Conservation (phyloP, 2,888 invertebrate genomes). For the Pseudococcus jackbeardsleyi region DNA sequence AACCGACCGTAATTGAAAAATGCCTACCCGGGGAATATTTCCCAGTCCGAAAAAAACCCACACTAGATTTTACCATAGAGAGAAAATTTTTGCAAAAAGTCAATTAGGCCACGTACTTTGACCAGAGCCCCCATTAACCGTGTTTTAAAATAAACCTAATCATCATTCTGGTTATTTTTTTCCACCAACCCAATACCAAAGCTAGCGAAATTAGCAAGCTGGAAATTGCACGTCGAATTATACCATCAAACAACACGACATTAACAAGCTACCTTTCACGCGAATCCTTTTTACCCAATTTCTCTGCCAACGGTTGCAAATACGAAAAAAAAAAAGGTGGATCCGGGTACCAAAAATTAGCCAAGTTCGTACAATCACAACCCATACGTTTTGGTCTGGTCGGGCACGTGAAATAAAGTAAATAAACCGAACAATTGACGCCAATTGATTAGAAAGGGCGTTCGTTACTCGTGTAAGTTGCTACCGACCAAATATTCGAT, state of each 20-base stretch:
- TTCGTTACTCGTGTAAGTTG: neutral
- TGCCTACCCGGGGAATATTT: neutral
- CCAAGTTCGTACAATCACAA: neutral
- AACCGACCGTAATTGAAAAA: neutral
- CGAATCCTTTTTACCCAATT: neutral
- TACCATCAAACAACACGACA: neutral
- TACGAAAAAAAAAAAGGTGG: neutral
- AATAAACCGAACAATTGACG: constrained; percentile 44
- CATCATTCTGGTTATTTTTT: neutral
- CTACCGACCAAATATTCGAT: neutral
- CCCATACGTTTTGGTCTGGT: neutral
- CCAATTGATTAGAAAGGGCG: constrained; percentile 34
- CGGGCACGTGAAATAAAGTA: constrained; percentile 14
- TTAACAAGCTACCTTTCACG: constrained; percentile 8
- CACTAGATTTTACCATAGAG: neutral
- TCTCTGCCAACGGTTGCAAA: neutral
- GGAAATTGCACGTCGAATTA: neutral
- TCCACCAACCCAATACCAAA: neutral
- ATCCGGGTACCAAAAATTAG: neutral
- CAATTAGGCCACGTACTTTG: neutral
- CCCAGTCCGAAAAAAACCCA: neutral
- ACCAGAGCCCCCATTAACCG: neutral
- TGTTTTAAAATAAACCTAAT: neutral
- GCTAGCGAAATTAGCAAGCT: neutral
- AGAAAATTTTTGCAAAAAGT: neutral